Percentiles rank a stretch among this genome's conserved stretches.
phyloP scores from a whole-genome alignment of 2,888 invertebrate species.

The Tetragonula carbonaria region DNA sequence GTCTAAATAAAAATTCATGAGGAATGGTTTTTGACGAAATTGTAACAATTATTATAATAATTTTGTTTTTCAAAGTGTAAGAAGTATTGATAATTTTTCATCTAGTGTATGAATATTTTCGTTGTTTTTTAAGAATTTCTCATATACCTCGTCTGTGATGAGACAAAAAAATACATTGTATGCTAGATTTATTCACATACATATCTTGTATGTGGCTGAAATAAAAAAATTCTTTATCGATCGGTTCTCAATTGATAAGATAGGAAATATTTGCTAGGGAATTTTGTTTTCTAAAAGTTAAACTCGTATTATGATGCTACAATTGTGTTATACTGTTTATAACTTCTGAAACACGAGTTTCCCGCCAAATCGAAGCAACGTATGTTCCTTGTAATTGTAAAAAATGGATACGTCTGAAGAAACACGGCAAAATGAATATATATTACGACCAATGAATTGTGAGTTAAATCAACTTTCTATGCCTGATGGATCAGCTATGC shows the following conservation, averaged over 20 bases:
- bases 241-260: background rate
- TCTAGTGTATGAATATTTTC: no score
- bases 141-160: no score
- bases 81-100: no score
- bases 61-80: no score
- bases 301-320: background rate
- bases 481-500: conserved; percentile 91
- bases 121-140: no score
- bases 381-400: background rate
- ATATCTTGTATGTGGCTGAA: background rate
- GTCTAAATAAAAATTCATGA: no score
- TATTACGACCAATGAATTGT: conserved; percentile 86
- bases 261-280: conserved; percentile 1
- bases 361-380: conserved; percentile 9
- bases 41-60: no score
- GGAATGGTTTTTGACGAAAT: no score
- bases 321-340: conserved; percentile 17
- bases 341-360: conserved; percentile 24
- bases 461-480: conserved; percentile 90
- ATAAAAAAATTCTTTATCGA: background rate
- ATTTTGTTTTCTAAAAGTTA: background rate
- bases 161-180: no score
- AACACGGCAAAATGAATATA: conserved; percentile 61
- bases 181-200: no score
- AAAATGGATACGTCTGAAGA: conserved; percentile 45